Conservation (phyloP, 2,797 vertebrate genomes). For the Gymnothorax reevesii region DNA sequence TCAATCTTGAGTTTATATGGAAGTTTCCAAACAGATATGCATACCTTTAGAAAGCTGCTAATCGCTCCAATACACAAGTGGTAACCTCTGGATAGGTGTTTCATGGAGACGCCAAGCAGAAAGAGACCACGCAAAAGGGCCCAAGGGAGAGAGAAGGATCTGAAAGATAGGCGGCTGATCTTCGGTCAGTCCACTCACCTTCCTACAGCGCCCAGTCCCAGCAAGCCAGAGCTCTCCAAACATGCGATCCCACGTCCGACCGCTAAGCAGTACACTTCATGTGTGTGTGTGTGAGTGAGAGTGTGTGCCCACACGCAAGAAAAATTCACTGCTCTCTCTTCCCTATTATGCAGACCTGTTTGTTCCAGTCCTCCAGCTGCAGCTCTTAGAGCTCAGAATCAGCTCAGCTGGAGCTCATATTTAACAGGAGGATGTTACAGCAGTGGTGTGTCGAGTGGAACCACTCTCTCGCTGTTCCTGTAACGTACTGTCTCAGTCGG, state of each 20-base stretch:
- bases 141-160: neutral
- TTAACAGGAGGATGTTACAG: slow-evolving; percentile 23
- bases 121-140: neutral
- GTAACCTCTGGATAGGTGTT: neutral
- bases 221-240: neutral
- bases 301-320: neutral
- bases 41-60: neutral
- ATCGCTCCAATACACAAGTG: neutral
- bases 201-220: neutral
- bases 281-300: neutral
- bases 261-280: neutral
- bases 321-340: neutral
- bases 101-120: neutral
- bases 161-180: neutral
- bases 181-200: neutral
- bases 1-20: neutral
- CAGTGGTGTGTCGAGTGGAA: neutral
- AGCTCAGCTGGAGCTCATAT: slow-evolving; percentile 36
- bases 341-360: no score
- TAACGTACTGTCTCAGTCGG: neutral
- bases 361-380: no score
- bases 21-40: neutral
- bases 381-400: slow-evolving; percentile 22
- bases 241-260: neutral
- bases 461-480: neutral